Evolutionary conservation across 2,797 vertebrate species (phyloP), one percentile per base, ranked within the genome.

Genomic region (Anableps anableps): DNA sequence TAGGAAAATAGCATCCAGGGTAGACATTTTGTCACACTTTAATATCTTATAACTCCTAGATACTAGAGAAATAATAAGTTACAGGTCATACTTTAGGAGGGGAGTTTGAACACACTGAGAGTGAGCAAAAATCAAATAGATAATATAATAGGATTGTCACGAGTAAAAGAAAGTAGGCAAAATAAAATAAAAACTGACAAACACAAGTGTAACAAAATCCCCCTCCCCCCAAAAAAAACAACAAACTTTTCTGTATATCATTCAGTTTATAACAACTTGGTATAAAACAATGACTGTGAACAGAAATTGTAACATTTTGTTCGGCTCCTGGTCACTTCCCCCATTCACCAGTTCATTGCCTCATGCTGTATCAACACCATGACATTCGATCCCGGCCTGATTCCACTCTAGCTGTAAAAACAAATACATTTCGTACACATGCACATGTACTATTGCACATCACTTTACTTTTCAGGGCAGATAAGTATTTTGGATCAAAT

Each of bases 1-100:
- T 80, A 51, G 85, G 71, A 83, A 83, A 87, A 86, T 70, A 86
- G 43, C 79, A 76, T 81, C 62, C 64, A 80, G 82, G 73, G 19
- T 64, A 64, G 5, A 77, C 71, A 38, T 79, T 29, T 11, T 76
- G 62, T 83, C 75, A 79, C 81, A 85, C 72, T 91, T 82, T 34
- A 75, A 79, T 79, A 4, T 36, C 74, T 88, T 51, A 77, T 31
- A 21, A 38, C 11, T 55, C 31, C 21, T 38, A 68, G 23, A 64
- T 77, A 86, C 34, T 43, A 76, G 66, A 5, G 4, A 38, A 73
- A 71, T 23, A 81, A 88, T 80, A 87, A 81, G 11, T 86, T 87
- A 85, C 77, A 79, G 60, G 19, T 73, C 75, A 36, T 23, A 50
- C 21, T 29, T 45, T 45, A n/a, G 23, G 68, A n/a, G 16, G 26